Evolutionary conservation across 2,113 vertebrate genomes (phyloP).

Genomic region (Dipodomys ordii): DNA sequence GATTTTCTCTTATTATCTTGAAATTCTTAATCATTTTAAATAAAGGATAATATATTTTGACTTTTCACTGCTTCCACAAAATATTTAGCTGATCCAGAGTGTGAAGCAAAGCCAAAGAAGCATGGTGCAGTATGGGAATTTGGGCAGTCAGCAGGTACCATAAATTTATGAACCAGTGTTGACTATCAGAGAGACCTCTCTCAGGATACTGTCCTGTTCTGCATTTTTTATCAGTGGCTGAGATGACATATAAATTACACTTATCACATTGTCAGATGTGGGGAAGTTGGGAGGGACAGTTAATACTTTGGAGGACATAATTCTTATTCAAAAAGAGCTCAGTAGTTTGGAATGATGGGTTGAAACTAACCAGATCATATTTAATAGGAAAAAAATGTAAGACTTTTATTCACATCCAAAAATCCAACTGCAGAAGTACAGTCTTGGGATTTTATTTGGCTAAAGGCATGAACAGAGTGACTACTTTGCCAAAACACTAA

Average conservation of each 20-base stretch:
- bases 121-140: not conserved
- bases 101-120: not conserved
- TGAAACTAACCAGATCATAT: conserved; percentile 80
- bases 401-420: conserved; percentile 72
- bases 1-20: not conserved
- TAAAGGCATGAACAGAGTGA: conserved; percentile 23
- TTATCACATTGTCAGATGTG: conserved; percentile 70
- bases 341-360: conserved; percentile 78
- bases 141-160: not conserved
- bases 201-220: conserved; percentile 46
- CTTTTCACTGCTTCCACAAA: conserved; percentile 19
- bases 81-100: not conserved
- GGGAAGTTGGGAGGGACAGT: conserved; percentile 64
- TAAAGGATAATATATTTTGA: not conserved
- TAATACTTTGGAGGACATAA: conserved; percentile 69
- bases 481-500: conserved; percentile 74
- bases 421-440: conserved; percentile 65
- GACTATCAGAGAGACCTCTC: conserved; percentile 19
- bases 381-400: conserved; percentile 74
- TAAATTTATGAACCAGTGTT: conserved; percentile 47
- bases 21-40: conserved; percentile 37
- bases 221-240: conserved; percentile 69
- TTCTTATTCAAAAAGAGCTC: conserved; percentile 72
- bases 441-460: conserved; percentile 73
- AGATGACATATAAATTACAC: conserved; percentile 70